phyloP scores from a whole-genome alignment of 2,113 vertebrate genomes.

The Zonotrichia leucophrys region DNA sequence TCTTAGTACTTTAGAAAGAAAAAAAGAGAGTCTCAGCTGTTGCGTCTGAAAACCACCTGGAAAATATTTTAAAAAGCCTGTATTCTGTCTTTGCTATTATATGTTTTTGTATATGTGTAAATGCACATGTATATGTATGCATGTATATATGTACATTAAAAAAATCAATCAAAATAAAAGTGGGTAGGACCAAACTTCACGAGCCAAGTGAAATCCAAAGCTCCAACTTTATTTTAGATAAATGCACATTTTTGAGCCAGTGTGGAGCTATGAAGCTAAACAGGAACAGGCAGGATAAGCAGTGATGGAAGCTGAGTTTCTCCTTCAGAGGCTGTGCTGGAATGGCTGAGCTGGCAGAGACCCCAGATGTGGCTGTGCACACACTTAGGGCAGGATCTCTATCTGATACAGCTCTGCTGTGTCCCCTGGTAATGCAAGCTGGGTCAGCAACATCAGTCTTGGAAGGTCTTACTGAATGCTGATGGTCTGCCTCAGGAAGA shows the following conservation, averaged over 20 bases:
- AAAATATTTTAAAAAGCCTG: not conserved
- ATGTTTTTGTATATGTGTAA: not conserved
- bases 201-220: not conserved
- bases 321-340: not conserved
- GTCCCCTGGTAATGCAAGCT: not conserved
- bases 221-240: not conserved
- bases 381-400: not conserved
- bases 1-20: not conserved
- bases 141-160: not conserved
- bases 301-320: not conserved
- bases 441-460: not conserved
- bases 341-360: not conserved
- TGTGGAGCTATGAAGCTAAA: not conserved
- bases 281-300: not conserved
- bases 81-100: not conserved
- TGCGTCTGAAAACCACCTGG: not conserved
- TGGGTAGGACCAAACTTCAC: not conserved
- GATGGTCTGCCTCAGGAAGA: not conserved
- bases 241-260: not conserved
- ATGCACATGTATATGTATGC: not conserved
- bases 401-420: not conserved
- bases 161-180: not conserved
- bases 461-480: not conserved
- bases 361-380: not conserved
- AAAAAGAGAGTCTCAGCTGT: not conserved